phyloP scores from a whole-genome alignment of 2,113 vertebrate species.

The Muntiacus reevesi region DNA sequence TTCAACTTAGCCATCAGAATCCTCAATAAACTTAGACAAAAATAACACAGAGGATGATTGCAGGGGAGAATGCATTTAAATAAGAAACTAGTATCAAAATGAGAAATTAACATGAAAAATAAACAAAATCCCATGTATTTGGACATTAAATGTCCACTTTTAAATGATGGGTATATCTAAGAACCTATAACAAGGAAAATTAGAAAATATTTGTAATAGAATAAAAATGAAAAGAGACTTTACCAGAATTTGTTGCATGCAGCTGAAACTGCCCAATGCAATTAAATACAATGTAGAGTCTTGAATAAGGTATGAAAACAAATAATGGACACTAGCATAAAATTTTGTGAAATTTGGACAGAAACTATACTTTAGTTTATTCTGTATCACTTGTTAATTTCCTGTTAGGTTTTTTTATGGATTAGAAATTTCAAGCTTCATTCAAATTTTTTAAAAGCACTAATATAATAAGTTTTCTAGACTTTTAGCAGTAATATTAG shows the following conservation, averaged over 20 bases:
- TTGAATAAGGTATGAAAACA: not conserved
- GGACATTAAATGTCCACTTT: not conserved
- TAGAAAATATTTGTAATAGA: not conserved
- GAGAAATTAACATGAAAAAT: not conserved
- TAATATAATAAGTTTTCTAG: not conserved
- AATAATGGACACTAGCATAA: not conserved
- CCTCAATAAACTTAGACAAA: not conserved
- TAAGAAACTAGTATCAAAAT: not conserved
- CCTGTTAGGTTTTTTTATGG: not conserved
- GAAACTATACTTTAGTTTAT: not conserved
- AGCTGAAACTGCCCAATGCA: not conserved
- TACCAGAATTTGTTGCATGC: not conserved
- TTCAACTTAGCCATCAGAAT: not conserved
- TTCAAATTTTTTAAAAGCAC: not conserved
- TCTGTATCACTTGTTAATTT: not conserved
- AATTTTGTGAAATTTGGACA: not conserved
- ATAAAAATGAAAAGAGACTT: not conserved
- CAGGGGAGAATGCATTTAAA: not conserved
- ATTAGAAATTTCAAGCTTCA: not conserved
- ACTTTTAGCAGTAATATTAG: not conserved
- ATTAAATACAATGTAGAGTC: not conserved
- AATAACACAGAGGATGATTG: not conserved
- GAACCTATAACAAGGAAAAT: not conserved
- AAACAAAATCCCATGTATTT: not conserved
- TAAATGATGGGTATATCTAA: not conserved